Conservation (phyloP, 2,113 vertebrate species). For the Lasiurus cinereus region DNA sequence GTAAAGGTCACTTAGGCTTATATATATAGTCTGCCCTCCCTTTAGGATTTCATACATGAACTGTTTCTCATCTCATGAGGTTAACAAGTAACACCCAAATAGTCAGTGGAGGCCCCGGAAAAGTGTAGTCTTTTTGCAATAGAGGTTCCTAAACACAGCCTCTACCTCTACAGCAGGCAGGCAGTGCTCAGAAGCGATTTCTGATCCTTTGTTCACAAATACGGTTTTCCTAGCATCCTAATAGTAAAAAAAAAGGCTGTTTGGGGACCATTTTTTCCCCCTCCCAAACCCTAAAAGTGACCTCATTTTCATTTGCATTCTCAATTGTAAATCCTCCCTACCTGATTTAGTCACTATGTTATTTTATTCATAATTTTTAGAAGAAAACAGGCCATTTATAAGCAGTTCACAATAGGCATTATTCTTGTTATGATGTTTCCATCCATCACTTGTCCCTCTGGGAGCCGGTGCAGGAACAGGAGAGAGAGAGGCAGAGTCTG, state of each 20-base stretch:
- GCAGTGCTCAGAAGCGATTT: constrained; percentile 40
- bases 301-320: constrained; percentile 61
- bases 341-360: constrained; percentile 1
- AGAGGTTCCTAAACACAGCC: constrained; percentile 42
- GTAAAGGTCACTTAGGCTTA: no score
- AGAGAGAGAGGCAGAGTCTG: background rate
- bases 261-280: background rate
- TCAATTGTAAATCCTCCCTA: constrained; percentile 56
- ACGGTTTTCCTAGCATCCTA: background rate
- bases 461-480: background rate
- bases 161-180: constrained; percentile 34
- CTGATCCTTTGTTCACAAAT: constrained; percentile 71
- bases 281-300: constrained; percentile 45
- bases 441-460: constrained; percentile 53
- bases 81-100: constrained; percentile 64
- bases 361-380: constrained; percentile 70
- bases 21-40: background rate
- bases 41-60: constrained; percentile 46
- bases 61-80: constrained; percentile 62
- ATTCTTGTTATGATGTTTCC: constrained; percentile 63
- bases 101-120: background rate
- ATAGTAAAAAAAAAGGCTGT: background rate
- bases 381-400: constrained; percentile 60
- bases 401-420: constrained; percentile 65
- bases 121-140: constrained; percentile 1